Base-by-base conservation (phyloP, 2,797 vertebrate genomes). In the Betta splendens region DNA sequence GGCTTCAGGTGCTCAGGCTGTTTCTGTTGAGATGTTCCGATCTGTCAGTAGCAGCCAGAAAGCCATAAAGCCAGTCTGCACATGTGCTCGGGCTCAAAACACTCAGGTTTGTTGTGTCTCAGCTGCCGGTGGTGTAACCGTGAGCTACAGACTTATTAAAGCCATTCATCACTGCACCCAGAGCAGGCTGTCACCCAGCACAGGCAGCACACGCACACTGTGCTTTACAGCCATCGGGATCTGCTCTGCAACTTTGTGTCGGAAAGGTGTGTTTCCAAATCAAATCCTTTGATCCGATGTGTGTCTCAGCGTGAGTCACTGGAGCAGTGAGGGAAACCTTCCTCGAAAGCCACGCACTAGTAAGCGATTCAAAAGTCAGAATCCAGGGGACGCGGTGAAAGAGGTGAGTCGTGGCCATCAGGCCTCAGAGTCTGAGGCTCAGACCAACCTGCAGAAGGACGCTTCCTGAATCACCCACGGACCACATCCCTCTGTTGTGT, bases 71-170 rank as follows among this genome's bases (percentile, higher is more conserved):
- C 85, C 60, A 79, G 86, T 81, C 80, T 49, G 58, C 74, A 74
- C 85, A 85, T 44, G 88, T 71, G 57, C 75, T 54, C 77, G 63
- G 69, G 75, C 72, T 63, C 75, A 55, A 80, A 68, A 81, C 74
- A 78, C 68, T 66, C 65, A 54, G 57, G 51, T 77, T 81, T 81
- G 84, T 82, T 86, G 82, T 75, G 72, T 87, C 85, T 85, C 64
- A 74, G 86, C 81, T 81, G 64, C 65, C 70, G 55, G 56, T 63
- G 46, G 63, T 75, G 74, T 85, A 71, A 84, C 86, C 69, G 37
- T 56, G 63, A 85, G 85, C 79, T 84, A 81, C 75, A 86, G 72
- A 79, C 77, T 84, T 87, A 89, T 90, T 90, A 84, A 86, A 85
- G 2, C 60, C 72, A 87, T 89, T 80, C 57, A 89, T 91, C 82